A percentile compares a stretch with the other conserved stretches of the same genome.
phyloP scores from a whole-genome alignment of 2,113 vertebrate species.

The Ceuthmochares aereus region DNA sequence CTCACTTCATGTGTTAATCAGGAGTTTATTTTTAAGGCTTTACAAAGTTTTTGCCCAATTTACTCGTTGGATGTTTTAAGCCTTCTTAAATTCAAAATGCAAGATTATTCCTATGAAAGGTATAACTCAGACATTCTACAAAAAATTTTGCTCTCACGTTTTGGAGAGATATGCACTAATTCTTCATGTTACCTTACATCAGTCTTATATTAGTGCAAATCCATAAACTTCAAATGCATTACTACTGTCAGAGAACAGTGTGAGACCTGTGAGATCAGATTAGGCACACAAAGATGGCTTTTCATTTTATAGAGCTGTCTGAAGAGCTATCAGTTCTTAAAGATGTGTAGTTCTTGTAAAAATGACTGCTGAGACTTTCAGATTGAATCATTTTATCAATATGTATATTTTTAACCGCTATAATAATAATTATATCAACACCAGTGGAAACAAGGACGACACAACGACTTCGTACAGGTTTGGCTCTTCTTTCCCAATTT shows the following conservation, averaged over 20 bases:
- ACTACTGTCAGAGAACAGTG: neutral
- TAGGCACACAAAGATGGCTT: neutral
- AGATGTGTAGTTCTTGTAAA: neutral
- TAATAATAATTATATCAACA: conserved; percentile 71
- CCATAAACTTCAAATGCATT: rapidly evolving
- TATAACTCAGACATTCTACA: neutral
- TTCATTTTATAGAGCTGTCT: neutral
- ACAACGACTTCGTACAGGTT: conserved; percentile 59
- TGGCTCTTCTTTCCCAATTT: conserved; percentile 75
- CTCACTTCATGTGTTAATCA: neutral
- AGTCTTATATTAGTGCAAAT: neutral
- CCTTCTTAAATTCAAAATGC: neutral
- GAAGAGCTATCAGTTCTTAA: neutral
- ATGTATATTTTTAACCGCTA: neutral
- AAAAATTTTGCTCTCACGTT: neutral
- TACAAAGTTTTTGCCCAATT: neutral
- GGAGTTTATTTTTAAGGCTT: neutral
- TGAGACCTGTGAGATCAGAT: neutral
- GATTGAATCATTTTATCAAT: neutral
- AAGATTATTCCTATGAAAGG: neutral
- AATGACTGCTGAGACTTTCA: neutral
- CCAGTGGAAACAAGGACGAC: conserved; percentile 66
- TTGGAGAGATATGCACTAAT: neutral
- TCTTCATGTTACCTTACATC: neutral
- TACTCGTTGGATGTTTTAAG: neutral